A percentile compares a stretch with the other conserved stretches of the same genome.
phyloP scores from a whole-genome alignment of 2,888 invertebrate genomes.

The Andrena marginata region DNA sequence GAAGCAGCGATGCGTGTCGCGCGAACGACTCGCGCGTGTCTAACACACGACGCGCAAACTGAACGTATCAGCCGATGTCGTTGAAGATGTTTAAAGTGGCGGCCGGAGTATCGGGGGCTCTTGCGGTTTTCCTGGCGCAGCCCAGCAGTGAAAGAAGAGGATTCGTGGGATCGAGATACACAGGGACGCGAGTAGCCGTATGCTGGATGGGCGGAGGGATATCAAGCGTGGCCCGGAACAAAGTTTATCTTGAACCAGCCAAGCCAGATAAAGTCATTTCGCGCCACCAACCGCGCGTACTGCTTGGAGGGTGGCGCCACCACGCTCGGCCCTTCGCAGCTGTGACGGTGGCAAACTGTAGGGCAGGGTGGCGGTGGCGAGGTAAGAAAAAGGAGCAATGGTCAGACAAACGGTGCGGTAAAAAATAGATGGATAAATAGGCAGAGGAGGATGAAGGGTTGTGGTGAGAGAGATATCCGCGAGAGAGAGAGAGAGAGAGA shows the following conservation, averaged over 20 bases:
- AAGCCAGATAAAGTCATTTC: constrained; percentile 45
- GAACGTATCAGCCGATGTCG: constrained; percentile 31
- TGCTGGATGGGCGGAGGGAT: constrained; percentile 44
- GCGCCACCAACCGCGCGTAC: constrained; percentile 41
- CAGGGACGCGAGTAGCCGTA: constrained; percentile 21
- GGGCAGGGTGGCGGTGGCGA: constrained; percentile 2
- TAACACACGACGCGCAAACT: constrained; percentile 34
- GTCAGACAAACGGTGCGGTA: constrained; percentile 4
- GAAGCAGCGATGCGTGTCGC: constrained; percentile 12
- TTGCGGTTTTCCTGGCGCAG: constrained; percentile 35
- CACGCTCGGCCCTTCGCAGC: constrained; percentile 28
- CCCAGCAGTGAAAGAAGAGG: constrained; percentile 24
- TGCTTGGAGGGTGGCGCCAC: constrained; percentile 41
- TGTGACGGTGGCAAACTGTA: constrained; percentile 26
- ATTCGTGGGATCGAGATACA: background rate
- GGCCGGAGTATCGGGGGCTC: constrained; percentile 12
- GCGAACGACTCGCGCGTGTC: background rate
- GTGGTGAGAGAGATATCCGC: no score
- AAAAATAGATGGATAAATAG: constrained; percentile 41
- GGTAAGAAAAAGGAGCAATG: constrained; percentile 24
- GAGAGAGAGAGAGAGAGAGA: background rate
- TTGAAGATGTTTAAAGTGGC: constrained; percentile 55
- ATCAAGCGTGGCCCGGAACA: constrained; percentile 62
- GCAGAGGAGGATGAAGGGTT: background rate
- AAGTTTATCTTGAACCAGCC: constrained; percentile 74